Evolutionary conservation across 2,888 invertebrate genomes (phyloP), one percentile per base, ranked within the genome.

Genomic region (Drosophila setosimentum): DNA sequence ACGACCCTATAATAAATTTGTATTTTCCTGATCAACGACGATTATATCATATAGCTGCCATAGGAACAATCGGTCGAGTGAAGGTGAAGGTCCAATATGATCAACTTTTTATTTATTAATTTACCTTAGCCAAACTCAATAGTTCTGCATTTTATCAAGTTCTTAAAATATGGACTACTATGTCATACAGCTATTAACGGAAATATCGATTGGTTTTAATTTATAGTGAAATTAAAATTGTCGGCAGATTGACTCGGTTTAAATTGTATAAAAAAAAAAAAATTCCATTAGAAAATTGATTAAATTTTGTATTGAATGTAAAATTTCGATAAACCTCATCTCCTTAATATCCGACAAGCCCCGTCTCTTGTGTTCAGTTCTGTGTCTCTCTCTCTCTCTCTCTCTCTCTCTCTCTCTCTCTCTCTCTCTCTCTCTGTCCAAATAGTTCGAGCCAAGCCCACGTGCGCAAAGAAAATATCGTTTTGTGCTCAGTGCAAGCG

Each of bases 381-480:
- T 45, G 13, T 7, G 3, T 7, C 13, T n/a, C 42, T 11, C 5
- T 11, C 2, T 4, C 5, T n/a, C 2, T 42, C 3, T n/a, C 2
- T n/a, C 21, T 16, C 13, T 57, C 6, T 24, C 27, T n/a, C 33
- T 45, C 30, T 16, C 29, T 33, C 11, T n/a, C n/a, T 10, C 3
- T 33, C 13, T 49, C 1, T 42, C 3, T n/a, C 16, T 13, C 4
- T 21, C 5, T n/a, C 27, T 53, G 35, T 61, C 6, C 45, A 58
- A 50, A 54, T 69, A 71, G 78, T 68, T 68, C 78, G 76, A 54
- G 79, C 72, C 68, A 72, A 49, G 48, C 30, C 30, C 67, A 67
- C 55, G 65, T 69, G 66, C 51, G 29, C n/a, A 32, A 10, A 7
- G 40, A 18, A 10, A 16, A 32, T 18, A 49, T 27, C 42, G n/a